Conservation (phyloP, 2,113 vertebrate species). For the Platichthys stellatus region DNA sequence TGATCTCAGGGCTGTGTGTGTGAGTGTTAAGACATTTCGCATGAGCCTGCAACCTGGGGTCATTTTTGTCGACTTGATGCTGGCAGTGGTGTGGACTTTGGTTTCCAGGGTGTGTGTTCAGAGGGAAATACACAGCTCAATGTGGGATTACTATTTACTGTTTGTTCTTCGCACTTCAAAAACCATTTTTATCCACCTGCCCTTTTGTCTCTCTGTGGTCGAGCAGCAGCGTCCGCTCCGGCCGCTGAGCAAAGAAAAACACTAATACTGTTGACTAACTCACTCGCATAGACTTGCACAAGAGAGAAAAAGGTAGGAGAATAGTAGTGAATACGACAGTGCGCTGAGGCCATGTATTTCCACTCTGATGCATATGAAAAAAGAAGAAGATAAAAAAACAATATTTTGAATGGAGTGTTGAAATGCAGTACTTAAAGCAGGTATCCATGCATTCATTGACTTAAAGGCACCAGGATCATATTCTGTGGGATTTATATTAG, state of each 20-base stretch:
- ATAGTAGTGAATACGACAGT: conserved; percentile 86
- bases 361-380: conserved; percentile 82
- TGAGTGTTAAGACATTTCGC: conserved; percentile 53
- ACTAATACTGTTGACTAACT: conserved; percentile 94
- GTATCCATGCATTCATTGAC: conserved; percentile 90
- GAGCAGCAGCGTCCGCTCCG: conserved; percentile 77
- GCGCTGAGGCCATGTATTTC: conserved; percentile 88
- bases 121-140: conserved; percentile 65
- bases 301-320: conserved; percentile 84
- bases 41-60: conserved; percentile 61
- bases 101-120: conserved; percentile 45
- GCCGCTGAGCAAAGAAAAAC: conserved; percentile 92
- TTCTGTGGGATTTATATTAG: conserved; percentile 94
- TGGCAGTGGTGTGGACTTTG: conserved; percentile 41
- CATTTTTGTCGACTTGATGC: conserved; percentile 62
- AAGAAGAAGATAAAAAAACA: conserved; percentile 40
- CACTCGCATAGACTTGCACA: conserved; percentile 96
- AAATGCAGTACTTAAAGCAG: conserved; percentile 91
- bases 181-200: conserved; percentile 39
- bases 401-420: conserved; percentile 88
- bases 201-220: conserved; percentile 72
- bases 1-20: conserved; percentile 59
- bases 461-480: conserved; percentile 88
- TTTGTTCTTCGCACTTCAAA: conserved; percentile 55
- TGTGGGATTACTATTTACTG: conserved; percentile 54